Base-by-base conservation (phyloP, 64 coral and sea anemone species). In the Pocillopora verrucosa region DNA sequence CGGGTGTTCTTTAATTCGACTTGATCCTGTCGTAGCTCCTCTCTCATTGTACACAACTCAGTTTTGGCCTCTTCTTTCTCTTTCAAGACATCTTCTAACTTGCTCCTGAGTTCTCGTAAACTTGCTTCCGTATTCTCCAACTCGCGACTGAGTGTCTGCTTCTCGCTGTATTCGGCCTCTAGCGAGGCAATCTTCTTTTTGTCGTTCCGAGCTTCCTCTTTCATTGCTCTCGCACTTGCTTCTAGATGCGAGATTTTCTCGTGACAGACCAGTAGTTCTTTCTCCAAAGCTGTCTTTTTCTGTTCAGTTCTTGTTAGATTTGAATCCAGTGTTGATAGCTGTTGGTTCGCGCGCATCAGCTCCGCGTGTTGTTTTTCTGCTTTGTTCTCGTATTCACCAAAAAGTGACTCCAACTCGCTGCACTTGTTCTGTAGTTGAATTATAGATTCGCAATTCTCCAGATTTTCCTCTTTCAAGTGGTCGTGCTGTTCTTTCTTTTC, bases 141-240 rank as follows among this genome's bases (percentile, higher is more conserved):
- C 13, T 96, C 91, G 12, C 88, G 83, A 11, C 79, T 26, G 1
- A 96, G 77, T 10, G 78, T 45, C 72, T 93, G 88, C 69, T 96
- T 96, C 68, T 96, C 94, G 45, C 57, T 72, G 58, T 82, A 93
- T 77, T 93, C 94, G 0, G 81, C 83, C 81, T 96, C 91, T 41
- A 96, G 60, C 9, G 95, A 90, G 0, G 95, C 95, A 56, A 96
- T 96, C 57, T n/a, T 79, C 58, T 96, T 93, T 25, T 93, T 96
- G 58, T 96, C 95, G 11, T 22, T 90, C 10, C 95, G 91, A 14
- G 9, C 87, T 78, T 96, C 95, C 3, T 96, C 95, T 22, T 96
- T 96, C 62, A 91, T 61, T 17, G 95, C 84, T 45, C 95, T 75
- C 10, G 89, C 34, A 7, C 19, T 75, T 13, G 91, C 73, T 59